phyloP scores from a whole-genome alignment of 2,888 invertebrate genomes.

The Sipha maydis region DNA sequence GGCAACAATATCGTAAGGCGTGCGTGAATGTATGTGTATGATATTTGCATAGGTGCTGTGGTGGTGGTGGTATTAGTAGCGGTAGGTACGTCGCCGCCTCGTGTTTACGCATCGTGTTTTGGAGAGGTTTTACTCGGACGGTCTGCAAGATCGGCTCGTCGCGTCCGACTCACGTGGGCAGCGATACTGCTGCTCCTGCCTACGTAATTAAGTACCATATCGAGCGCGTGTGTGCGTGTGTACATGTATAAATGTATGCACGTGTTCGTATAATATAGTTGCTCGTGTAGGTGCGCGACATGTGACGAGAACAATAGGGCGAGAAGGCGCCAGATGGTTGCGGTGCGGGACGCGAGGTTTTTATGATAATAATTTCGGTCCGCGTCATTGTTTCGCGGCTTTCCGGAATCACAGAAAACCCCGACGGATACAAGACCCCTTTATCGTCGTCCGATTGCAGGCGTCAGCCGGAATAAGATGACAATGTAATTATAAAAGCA shows the following conservation, averaged over 20 bases:
- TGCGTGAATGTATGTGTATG: background rate
- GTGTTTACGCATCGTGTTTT: background rate
- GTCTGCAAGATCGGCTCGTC: background rate
- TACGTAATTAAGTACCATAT: slow-evolving; percentile 37
- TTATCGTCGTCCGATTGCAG: background rate
- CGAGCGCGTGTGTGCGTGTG: background rate
- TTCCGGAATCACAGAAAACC: slow-evolving; percentile 8
- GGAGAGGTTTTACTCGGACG: slow-evolving; percentile 7
- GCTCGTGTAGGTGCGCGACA: slow-evolving; percentile 49
- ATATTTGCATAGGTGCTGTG: background rate
- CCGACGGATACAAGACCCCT: background rate
- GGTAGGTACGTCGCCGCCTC: background rate
- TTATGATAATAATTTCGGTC: background rate
- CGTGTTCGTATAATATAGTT: background rate
- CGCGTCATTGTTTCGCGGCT: slow-evolving; percentile 28
- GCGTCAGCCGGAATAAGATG: background rate
- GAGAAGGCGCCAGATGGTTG: slow-evolving; percentile 52
- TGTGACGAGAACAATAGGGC: slow-evolving; percentile 40
- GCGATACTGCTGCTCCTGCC: slow-evolving; percentile 34
- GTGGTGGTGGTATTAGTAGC: background rate
- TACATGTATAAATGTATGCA: no score
- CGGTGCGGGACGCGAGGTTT: slow-evolving; percentile 17
- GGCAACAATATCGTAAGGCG: background rate
- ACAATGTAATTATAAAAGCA: background rate
- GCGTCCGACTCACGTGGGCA: slow-evolving; percentile 26